Conservation (phyloP, 2,797 vertebrate species). For the Protonibea diacanthus region DNA sequence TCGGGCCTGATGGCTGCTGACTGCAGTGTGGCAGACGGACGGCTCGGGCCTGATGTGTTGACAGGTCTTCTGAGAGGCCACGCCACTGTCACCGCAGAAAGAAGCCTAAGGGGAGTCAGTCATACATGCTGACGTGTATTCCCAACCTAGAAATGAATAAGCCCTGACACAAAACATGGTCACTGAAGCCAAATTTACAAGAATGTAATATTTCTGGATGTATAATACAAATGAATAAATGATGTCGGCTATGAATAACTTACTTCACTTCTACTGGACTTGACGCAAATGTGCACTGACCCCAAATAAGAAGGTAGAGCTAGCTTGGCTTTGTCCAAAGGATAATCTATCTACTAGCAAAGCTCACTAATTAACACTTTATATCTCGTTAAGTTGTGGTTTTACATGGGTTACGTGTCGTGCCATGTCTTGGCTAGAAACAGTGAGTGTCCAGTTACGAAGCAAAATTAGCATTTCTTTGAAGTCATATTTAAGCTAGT, state of each 20-base stretch:
- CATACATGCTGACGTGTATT: constrained; percentile 42
- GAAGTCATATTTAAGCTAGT: no score
- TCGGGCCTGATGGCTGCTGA: not conserved
- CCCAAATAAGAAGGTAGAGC: no score
- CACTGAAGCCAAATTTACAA: not conserved
- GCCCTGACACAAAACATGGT: constrained; percentile 30
- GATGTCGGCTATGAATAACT: not conserved
- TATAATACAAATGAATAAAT: not conserved
- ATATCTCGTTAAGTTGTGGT: no score
- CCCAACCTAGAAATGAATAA: not conserved
- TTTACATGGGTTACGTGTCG: no score
- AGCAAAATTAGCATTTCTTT: no score
- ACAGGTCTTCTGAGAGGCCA: constrained; percentile 53
- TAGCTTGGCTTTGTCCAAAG: not conserved
- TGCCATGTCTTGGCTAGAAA: no score
- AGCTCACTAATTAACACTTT: not conserved
- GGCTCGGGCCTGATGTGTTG: constrained; percentile 38
- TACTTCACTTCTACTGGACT: constrained; percentile 1
- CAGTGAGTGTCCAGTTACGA: no score
- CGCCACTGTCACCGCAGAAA: constrained; percentile 22
- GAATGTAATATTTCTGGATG: not conserved
- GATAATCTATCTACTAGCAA: not conserved
- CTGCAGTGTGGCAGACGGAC: constrained; percentile 28
- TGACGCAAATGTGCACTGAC: constrained; percentile 6
- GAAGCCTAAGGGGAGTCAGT: constrained; percentile 29